These are phyloP conservation scores for Conus betulinus DNA, from an alignment of 1,140 invertebrate species.

Conservation along the genomic window DNA sequence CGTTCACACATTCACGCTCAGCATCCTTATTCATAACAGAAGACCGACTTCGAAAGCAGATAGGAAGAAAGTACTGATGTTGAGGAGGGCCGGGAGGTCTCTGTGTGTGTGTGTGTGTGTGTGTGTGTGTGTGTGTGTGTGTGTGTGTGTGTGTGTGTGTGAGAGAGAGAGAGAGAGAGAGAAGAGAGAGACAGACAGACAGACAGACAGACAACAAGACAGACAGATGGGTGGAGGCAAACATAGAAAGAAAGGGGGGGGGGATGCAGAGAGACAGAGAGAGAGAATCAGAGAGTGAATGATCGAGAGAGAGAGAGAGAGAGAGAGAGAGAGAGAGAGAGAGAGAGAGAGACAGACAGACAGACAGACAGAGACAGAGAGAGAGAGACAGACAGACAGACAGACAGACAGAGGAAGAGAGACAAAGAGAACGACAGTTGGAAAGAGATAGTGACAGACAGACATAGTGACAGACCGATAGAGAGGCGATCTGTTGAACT, in stretches of 20 bases:
- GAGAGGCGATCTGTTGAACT: background rate
- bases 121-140: too few species aligned
- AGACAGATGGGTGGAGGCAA: background rate
- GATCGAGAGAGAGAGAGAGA: background rate
- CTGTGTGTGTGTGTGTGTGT: too few species aligned
- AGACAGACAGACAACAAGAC: background rate
- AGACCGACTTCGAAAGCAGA: too few species aligned
- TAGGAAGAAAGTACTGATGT: too few species aligned
- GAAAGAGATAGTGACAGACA: background rate
- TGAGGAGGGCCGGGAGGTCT: too few species aligned
- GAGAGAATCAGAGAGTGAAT: background rate
- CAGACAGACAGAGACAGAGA: background rate
- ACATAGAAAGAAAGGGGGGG: background rate
- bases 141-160: too few species aligned
- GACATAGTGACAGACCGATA: background rate
- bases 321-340: slow-evolving; percentile 17
- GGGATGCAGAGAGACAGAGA: background rate
- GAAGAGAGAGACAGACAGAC: background rate
- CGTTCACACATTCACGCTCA: too few species aligned
- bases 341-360: background rate
- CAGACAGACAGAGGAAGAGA: background rate
- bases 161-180: slow-evolving; percentile 2
- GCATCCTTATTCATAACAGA: too few species aligned
- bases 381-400: slow-evolving; percentile 17
- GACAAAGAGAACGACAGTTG: background rate